A percentile compares a stretch with the other conserved stretches of the same genome.
These are phyloP conservation scores for Leptinotarsa lineolata DNA, from an alignment of 1,140 invertebrate species.

Conservation along the genomic window DNA sequence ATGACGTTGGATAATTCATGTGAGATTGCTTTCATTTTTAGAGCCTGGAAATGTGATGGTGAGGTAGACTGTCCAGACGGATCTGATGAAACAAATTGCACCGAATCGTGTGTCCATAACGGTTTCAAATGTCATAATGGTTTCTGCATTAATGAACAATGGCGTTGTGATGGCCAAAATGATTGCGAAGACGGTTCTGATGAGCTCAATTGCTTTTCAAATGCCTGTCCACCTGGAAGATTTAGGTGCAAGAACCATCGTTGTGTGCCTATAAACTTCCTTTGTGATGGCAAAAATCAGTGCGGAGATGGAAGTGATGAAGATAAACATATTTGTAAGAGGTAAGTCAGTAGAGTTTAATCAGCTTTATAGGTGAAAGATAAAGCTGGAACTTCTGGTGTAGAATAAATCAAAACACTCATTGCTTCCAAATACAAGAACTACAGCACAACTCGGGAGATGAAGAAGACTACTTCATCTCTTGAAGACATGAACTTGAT, in stretches of 20 bases:
- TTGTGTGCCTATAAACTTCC: conserved; percentile 67
- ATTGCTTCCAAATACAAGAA: too few species aligned
- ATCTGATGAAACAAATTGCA: conserved; percentile 66
- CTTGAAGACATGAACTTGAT: too few species aligned
- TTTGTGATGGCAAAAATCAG: conserved; percentile 73
- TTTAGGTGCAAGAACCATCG: conserved; percentile 69
- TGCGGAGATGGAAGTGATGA: conserved; percentile 81
- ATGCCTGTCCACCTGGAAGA: conserved; percentile 49
- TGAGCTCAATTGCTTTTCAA: conserved; percentile 58
- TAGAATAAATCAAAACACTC: too few species aligned
- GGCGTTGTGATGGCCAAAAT: conserved; percentile 68
- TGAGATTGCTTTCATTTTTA: conserved; percentile 29
- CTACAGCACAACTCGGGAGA: background rate
- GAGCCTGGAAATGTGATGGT: conserved; percentile 66
- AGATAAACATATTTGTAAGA: conserved; percentile 61
- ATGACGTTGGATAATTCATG: background rate
- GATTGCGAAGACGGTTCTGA: conserved; percentile 69
- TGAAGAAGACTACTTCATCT: too few species aligned
- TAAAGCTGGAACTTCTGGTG: too few species aligned
- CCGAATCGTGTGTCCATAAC: conserved; percentile 54
- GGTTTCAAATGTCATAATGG: conserved; percentile 60
- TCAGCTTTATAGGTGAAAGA: background rate
- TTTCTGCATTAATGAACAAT: conserved; percentile 64
- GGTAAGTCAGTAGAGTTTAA: conserved; percentile 41
- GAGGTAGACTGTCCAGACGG: conserved; percentile 67